Conservation (phyloP, 2,113 vertebrate species). For the Hippocampus zosterae region DNA sequence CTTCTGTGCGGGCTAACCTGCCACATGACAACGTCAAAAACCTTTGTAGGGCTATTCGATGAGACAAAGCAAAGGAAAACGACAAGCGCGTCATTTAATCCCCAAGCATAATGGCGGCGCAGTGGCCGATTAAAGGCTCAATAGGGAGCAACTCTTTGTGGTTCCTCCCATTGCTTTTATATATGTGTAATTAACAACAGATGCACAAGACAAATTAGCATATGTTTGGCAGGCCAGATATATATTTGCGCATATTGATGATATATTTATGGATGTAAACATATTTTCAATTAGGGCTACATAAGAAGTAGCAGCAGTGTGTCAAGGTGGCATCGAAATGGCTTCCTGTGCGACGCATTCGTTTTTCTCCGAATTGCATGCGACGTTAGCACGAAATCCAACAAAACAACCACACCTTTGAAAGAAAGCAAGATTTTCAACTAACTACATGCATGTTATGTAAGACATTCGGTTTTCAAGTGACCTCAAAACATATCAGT, state of each 20-base stretch:
- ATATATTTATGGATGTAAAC: slow-evolving; percentile 55
- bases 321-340: slow-evolving; percentile 36
- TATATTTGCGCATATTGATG: slow-evolving; percentile 67
- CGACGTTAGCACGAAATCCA: background rate
- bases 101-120: slow-evolving; percentile 47
- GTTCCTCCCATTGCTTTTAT: slow-evolving; percentile 65
- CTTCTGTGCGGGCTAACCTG: slow-evolving; percentile 23
- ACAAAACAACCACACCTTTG: background rate
- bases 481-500: too few relatives aligned
- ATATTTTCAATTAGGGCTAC: slow-evolving; percentile 44
- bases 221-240: slow-evolving; percentile 71
- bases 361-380: background rate
- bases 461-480: background rate
- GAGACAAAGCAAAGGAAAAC: slow-evolving; percentile 29
- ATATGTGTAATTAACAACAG: slow-evolving; percentile 75
- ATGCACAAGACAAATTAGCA: slow-evolving; percentile 72
- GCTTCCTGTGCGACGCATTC: slow-evolving; percentile 21
- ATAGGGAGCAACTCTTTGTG: slow-evolving; percentile 43
- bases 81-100: slow-evolving; percentile 41
- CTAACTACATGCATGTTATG: background rate
- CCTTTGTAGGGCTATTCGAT: slow-evolving; percentile 26
- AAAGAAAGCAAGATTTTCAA: background rate
- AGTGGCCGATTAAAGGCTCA: slow-evolving; percentile 46
- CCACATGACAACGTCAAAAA: slow-evolving; percentile 30
- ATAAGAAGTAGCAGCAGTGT: slow-evolving; percentile 13